Evolutionary conservation across 2,113 vertebrate genomes (phyloP), one percentile per base, ranked within the genome.

Genomic region (Perca schrenkii): DNA sequence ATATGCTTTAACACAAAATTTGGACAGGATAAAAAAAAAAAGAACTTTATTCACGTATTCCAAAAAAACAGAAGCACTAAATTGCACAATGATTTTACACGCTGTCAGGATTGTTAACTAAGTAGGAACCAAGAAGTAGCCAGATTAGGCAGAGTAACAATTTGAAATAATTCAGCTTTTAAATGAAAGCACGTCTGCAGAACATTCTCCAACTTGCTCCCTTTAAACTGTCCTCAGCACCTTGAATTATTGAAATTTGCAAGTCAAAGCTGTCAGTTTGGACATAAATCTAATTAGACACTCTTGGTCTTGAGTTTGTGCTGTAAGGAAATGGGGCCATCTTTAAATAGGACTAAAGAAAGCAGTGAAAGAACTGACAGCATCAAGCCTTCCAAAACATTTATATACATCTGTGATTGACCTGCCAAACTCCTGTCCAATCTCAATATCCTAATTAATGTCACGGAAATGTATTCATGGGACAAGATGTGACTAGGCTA

Each of bases 301-400:
- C 17, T 56, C 43, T 62, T 85, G 77, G 43, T 80, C 62, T 77
- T 74, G 65, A 50, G 47, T 76, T 82, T 64, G 65, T 57, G 31
- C 68, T 19, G 21, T 52, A 46, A 67, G 58, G 74, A 87, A 91
- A 91, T 15, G 53, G 73, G 91, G 87, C 66, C 86, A 31, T 80
- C 84, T 90, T 92, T 90, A 88, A 92, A 92, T 90, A 91, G 90
- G 81, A 82, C 76, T 28, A 57, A 67, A n/a, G 14, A 77, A 79
- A 62, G 47, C 36, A 47, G 52, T 40, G 17, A 31, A 57, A 74
- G 47, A 77, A 40, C 25, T 72, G 82, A 78, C 61, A 64, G 65
- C 56, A 14, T 46, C 3, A n/a, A 63, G 68, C 43, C 13, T 22
- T 58, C 61, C 22, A 68, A 80, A 81, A 77, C 66, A 77, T 64